Evolutionary conservation across 2,797 vertebrate species (phyloP).

Genomic region (Limosa lapponica): DNA sequence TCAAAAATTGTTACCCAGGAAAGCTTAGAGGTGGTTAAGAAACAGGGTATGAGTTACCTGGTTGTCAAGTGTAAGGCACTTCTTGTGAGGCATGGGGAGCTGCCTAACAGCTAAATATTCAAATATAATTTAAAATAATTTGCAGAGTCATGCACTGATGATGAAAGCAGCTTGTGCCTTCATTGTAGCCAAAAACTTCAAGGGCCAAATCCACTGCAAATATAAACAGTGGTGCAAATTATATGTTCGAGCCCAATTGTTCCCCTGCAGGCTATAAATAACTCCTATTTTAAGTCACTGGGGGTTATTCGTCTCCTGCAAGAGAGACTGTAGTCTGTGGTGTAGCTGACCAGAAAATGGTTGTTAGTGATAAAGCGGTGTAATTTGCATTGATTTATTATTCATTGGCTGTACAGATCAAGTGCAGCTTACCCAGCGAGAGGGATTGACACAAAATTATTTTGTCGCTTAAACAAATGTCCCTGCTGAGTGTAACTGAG

Average conservation of each 20-base stretch:
- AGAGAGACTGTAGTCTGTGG: slow-evolving; percentile 28
- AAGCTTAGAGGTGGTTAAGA: not conserved
- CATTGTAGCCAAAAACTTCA: not conserved
- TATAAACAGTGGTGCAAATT: slow-evolving; percentile 23
- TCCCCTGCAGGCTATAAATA: slow-evolving; percentile 45
- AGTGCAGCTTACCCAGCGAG: slow-evolving; percentile 1
- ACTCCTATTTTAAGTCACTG: slow-evolving; percentile 48
- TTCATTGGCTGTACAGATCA: slow-evolving; percentile 54
- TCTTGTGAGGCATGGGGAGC: not conserved
- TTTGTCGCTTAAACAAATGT: slow-evolving; percentile 25
- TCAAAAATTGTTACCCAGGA: not conserved
- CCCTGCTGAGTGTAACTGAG: slow-evolving; percentile 20
- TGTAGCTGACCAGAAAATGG: slow-evolving; percentile 65
- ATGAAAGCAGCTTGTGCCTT: slow-evolving; percentile 11
- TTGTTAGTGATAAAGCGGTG: slow-evolving; percentile 59
- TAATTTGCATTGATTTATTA: slow-evolving; percentile 71
- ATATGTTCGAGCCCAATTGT: slow-evolving; percentile 16
- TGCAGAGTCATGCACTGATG: not conserved
- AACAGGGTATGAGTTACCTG: not conserved
- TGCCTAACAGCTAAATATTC: not conserved
- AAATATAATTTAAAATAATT: slow-evolving; percentile 14
- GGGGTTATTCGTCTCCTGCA: slow-evolving; percentile 43
- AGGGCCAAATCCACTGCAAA: slow-evolving; percentile 13
- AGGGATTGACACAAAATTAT: slow-evolving; percentile 30
- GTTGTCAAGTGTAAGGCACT: not conserved